These are phyloP conservation scores for Caenorhabditis sp. DNA, from an alignment of 2,888 invertebrate species.

Conservation along the genomic window DNA sequence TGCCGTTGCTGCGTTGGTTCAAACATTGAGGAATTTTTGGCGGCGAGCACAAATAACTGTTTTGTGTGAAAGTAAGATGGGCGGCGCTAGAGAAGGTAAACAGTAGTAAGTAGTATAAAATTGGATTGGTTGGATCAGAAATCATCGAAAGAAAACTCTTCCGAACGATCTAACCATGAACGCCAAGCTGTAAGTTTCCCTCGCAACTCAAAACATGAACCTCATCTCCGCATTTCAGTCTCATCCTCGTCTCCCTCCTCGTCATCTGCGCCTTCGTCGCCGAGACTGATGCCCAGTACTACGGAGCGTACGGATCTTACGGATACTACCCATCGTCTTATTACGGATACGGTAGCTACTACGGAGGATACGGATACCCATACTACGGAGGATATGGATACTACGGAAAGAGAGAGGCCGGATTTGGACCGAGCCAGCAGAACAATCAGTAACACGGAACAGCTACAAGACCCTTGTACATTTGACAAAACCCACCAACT, in stretches of 20 bases:
- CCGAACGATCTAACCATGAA: slow-evolving; percentile 44
- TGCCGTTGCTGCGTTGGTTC: slow-evolving; percentile 32
- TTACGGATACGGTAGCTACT: slow-evolving; percentile 59
- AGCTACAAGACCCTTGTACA: slow-evolving; percentile 6
- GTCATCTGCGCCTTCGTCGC: slow-evolving; percentile 58
- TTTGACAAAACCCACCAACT: slow-evolving; percentile 15
- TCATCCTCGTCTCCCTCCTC: slow-evolving; percentile 61
- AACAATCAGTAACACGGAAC: slow-evolving; percentile 36
- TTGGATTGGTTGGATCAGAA: slow-evolving; percentile 9
- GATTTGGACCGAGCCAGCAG: slow-evolving; percentile 53
- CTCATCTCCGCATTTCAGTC: slow-evolving; percentile 30
- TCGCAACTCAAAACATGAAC: neutral
- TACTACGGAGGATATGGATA: slow-evolving; percentile 60
- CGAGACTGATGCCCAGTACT: slow-evolving; percentile 62
- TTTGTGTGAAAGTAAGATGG: slow-evolving; percentile 38
- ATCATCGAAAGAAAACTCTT: slow-evolving; percentile 38
- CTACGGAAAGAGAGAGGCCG: slow-evolving; percentile 63
- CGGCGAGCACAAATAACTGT: slow-evolving; percentile 46
- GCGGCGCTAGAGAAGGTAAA: slow-evolving; percentile 33
- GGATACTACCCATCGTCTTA: slow-evolving; percentile 51
- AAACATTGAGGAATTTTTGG: slow-evolving; percentile 30
- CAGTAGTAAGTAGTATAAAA: slow-evolving; percentile 40
- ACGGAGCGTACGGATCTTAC: slow-evolving; percentile 44
- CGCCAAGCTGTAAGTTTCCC: slow-evolving; percentile 58
- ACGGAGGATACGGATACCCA: slow-evolving; percentile 55